These are phyloP conservation scores for Arremon aurantiirostris DNA, from an alignment of 2,797 vertebrate genomes.

Conservation along the genomic window DNA sequence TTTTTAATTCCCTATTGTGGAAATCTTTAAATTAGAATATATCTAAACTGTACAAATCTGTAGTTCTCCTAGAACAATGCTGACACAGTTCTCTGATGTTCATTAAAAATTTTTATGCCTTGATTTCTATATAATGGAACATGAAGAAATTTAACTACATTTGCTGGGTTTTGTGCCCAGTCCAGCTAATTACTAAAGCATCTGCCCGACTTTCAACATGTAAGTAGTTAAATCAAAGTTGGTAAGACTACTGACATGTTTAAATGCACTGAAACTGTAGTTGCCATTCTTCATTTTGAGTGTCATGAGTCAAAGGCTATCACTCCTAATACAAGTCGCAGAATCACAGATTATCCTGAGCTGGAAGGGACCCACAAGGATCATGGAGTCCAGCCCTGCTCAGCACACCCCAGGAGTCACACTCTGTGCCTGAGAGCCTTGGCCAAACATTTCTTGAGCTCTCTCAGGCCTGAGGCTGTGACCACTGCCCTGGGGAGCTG, in stretches of 20 bases:
- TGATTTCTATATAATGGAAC: constrained; percentile 49
- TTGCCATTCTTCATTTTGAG: not conserved
- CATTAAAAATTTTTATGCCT: constrained; percentile 68
- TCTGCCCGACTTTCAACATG: not conserved
- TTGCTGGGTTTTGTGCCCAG: not conserved
- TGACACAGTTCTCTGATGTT: constrained; percentile 64
- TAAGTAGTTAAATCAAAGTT: not conserved
- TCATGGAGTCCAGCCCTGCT: fast-evolving
- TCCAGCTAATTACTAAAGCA: constrained; percentile 2
- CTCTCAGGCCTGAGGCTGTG: not conserved
- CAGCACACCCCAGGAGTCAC: not conserved
- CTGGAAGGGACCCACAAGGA: not conserved
- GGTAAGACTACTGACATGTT: not conserved
- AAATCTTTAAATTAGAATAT: constrained; percentile 68
- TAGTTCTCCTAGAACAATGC: constrained; percentile 63
- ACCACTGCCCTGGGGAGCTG: not conserved
- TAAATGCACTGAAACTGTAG: not conserved
- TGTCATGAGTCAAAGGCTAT: not conserved
- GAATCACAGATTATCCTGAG: not conserved
- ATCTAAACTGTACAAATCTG: constrained; percentile 63
- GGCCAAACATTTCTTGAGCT: not conserved
- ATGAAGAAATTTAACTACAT: constrained; percentile 16
- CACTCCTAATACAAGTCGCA: not conserved
- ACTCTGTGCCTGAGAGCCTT: not conserved
- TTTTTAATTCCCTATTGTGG: constrained; percentile 65